phyloP scores from a whole-genome alignment of 2,797 vertebrate species.

The Notoglanidium macrostoma region DNA sequence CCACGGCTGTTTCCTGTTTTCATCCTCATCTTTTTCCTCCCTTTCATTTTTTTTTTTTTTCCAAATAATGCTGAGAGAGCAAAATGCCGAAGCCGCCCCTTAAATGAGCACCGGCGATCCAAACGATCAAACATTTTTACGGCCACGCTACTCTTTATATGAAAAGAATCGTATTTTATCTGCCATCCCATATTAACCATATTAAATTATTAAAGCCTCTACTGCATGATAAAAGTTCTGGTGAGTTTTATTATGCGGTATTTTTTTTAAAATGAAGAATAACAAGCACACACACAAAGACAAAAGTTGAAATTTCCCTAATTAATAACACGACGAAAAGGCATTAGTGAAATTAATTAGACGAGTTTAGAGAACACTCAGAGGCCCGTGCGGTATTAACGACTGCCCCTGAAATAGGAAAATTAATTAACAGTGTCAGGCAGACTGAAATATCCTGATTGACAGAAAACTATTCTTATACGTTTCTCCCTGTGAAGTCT shows the following conservation, averaged over 20 bases:
- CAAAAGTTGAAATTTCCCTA: slow-evolving; percentile 38
- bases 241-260: background rate
- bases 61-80: slow-evolving; percentile 14
- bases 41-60: background rate
- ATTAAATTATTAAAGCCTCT: background rate
- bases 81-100: background rate
- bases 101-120: background rate
- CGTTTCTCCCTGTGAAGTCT: background rate
- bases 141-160: slow-evolving; percentile 12
- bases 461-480: slow-evolving; percentile 56
- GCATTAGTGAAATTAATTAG: slow-evolving; percentile 79
- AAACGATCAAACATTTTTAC: slow-evolving; percentile 29
- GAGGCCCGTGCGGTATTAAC: slow-evolving; percentile 65
- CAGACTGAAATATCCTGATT: slow-evolving; percentile 63
- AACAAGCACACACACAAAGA: slow-evolving; percentile 19
- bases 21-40: slow-evolving; percentile 5
- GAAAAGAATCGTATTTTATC: slow-evolving; percentile 15
- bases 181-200: background rate
- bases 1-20: slow-evolving; percentile 19
- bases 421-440: slow-evolving; percentile 74
- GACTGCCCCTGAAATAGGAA: slow-evolving; percentile 67
- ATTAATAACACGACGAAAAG: slow-evolving; percentile 61
- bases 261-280: background rate
- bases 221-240: too few relatives aligned
- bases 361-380: slow-evolving; percentile 73